phyloP scores from a whole-genome alignment of 2,888 invertebrate species.

The Halocaridina rubra region DNA sequence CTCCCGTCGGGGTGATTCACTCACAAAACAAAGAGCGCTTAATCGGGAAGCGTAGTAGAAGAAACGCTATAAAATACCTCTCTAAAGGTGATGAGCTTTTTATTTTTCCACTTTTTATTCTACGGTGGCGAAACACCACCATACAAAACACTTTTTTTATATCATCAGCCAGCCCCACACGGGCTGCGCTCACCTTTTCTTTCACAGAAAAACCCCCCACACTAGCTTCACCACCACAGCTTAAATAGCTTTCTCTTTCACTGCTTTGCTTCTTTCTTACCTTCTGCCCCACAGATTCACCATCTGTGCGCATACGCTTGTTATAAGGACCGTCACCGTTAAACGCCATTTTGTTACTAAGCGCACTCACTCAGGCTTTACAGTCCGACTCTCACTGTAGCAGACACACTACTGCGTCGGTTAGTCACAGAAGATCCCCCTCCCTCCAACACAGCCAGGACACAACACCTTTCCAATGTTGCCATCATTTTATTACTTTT shows the following conservation, averaged over 20 bases:
- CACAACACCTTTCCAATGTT: slow-evolving; percentile 7
- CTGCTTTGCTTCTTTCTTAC: slow-evolving; percentile 63
- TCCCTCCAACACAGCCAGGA: slow-evolving; percentile 4
- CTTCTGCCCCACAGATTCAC: slow-evolving; percentile 63
- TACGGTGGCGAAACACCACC: slow-evolving; percentile 4
- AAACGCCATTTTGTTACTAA: slow-evolving; percentile 62
- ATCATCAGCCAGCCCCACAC: too few species aligned
- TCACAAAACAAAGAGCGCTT: not conserved
- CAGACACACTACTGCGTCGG: slow-evolving; percentile 55
- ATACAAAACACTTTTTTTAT: slow-evolving; percentile 32
- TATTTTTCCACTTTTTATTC: too few species aligned
- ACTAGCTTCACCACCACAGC: slow-evolving; percentile 49
- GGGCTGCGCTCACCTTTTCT: too few species aligned
- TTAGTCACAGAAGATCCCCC: slow-evolving; percentile 36
- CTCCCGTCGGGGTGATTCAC: slow-evolving; percentile 21
- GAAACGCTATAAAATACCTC: too few species aligned
- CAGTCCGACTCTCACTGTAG: slow-evolving; percentile 33
- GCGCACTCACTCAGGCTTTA: slow-evolving; percentile 36
- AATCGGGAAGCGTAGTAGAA: not conserved
- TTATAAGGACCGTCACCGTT: slow-evolving; percentile 64
- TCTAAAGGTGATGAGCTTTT: not conserved
- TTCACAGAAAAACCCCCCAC: too few species aligned
- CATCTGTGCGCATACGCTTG: slow-evolving; percentile 64
- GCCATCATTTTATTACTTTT: not conserved
- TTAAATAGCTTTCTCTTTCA: slow-evolving; percentile 45